These are phyloP conservation scores for Halocaridina rubra DNA, from an alignment of 2,888 invertebrate species.

Conservation along the genomic window DNA sequence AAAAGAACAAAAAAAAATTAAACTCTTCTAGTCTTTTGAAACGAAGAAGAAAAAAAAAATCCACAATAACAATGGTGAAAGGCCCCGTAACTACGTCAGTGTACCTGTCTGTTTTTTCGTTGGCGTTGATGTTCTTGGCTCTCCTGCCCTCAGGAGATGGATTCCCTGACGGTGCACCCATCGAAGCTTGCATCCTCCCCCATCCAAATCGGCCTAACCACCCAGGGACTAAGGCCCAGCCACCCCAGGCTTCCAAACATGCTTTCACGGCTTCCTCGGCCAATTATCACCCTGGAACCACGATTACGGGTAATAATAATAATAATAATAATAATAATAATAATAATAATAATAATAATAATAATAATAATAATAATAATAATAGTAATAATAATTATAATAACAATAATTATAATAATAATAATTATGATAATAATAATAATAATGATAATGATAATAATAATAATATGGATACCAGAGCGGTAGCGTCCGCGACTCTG, in stretches of 20 bases:
- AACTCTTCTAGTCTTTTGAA: no score
- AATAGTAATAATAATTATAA: no score
- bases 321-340: not conserved
- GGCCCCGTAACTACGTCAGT: not conserved
- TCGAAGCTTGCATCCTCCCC: slow-evolving; percentile 83
- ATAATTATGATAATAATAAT: no score
- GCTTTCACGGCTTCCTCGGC: slow-evolving; percentile 76
- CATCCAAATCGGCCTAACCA: slow-evolving; percentile 80
- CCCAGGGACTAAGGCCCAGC: slow-evolving; percentile 78
- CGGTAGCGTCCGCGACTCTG: no score
- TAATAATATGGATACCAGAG: no score
- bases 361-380: not conserved
- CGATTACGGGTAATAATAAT: slow-evolving; percentile 75
- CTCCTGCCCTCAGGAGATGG: slow-evolving; percentile 65
- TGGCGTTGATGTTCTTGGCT: no score
- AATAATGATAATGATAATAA: no score
- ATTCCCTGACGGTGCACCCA: slow-evolving; percentile 84
- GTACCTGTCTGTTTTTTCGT: not conserved
- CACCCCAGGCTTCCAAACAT: slow-evolving; percentile 76
- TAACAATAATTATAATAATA: no score
- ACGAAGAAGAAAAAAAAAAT: no score
- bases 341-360: not conserved
- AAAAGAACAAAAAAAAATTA: no score
- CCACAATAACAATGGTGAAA: no score
- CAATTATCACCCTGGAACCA: slow-evolving; percentile 77